Conservation (phyloP, 2,113 vertebrate genomes). For the Mormoops blainvillei region DNA sequence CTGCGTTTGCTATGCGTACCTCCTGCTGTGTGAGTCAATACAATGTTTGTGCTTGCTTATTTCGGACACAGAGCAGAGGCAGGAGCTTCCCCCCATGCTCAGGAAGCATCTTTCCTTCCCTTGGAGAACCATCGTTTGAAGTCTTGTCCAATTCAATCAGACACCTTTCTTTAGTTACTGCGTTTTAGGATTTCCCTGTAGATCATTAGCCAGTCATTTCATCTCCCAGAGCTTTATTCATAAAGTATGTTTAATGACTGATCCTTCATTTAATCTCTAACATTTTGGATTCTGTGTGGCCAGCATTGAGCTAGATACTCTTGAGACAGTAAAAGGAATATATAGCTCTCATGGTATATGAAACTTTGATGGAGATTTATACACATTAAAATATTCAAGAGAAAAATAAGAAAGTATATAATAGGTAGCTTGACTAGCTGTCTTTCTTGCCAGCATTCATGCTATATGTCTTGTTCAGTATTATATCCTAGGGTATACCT, state of each 20-base stretch:
- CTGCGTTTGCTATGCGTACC: neutral
- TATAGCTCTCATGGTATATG: neutral
- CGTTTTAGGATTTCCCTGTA: neutral
- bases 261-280: neutral
- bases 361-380: neutral
- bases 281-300: neutral
- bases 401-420: neutral
- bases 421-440: neutral
- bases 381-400: neutral
- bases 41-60: neutral
- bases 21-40: neutral
- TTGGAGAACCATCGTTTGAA: neutral
- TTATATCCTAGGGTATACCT: neutral
- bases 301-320: neutral
- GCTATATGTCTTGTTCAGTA: neutral
- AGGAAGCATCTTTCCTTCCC: neutral
- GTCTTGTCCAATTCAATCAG: neutral
- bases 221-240: neutral
- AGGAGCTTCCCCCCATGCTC: neutral
- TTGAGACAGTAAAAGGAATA: neutral
- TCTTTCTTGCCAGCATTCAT: neutral
- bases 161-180: neutral
- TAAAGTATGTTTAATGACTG: neutral
- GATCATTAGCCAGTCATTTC: neutral
- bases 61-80: neutral